These are phyloP conservation scores for Lasioglossum calceatum DNA, from an alignment of 2,888 invertebrate species.

Conservation along the genomic window DNA sequence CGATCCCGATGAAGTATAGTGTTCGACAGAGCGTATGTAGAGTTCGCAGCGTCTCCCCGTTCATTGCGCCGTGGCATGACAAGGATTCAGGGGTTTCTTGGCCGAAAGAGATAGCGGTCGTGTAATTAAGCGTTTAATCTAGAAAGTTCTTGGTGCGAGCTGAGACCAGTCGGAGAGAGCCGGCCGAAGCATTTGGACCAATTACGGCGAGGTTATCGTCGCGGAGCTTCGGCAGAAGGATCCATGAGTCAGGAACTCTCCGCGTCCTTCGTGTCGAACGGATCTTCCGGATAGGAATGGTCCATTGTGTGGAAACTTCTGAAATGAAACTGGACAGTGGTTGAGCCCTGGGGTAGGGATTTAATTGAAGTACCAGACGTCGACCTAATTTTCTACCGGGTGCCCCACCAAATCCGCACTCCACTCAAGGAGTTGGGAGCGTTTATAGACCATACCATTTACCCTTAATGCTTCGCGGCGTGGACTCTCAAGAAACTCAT, in stretches of 20 bases:
- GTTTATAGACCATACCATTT: slow-evolving; percentile 63
- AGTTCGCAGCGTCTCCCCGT: slow-evolving; percentile 12
- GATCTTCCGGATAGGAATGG: slow-evolving; percentile 68
- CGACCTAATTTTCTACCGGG: slow-evolving; percentile 70
- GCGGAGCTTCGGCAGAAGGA: slow-evolving; percentile 71
- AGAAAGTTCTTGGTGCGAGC: slow-evolving; percentile 74
- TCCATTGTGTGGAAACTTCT: slow-evolving; percentile 73
- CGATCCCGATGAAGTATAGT: neutral
- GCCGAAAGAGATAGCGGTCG: slow-evolving; percentile 66
- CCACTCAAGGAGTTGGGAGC: slow-evolving; percentile 62
- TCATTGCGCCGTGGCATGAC: slow-evolving; percentile 22
- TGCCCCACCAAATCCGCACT: slow-evolving; percentile 60
- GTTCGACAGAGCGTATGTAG: neutral
- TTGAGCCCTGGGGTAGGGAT: slow-evolving; percentile 63
- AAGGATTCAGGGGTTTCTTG: slow-evolving; percentile 41
- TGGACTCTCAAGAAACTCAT: slow-evolving; percentile 57
- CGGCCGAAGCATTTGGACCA: slow-evolving; percentile 71
- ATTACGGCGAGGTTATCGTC: slow-evolving; percentile 78
- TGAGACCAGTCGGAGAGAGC: slow-evolving; percentile 56
- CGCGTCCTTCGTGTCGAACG: slow-evolving; percentile 65
- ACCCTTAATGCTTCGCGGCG: slow-evolving; percentile 54
- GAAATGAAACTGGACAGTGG: slow-evolving; percentile 73
- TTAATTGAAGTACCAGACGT: slow-evolving; percentile 72
- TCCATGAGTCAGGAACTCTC: slow-evolving; percentile 70
- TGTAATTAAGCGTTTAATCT: slow-evolving; percentile 79